Percentiles rank a stretch among this genome's conserved stretches.
These are phyloP conservation scores for Samia ricini DNA, from an alignment of 1,140 invertebrate species.

Conservation along the genomic window DNA sequence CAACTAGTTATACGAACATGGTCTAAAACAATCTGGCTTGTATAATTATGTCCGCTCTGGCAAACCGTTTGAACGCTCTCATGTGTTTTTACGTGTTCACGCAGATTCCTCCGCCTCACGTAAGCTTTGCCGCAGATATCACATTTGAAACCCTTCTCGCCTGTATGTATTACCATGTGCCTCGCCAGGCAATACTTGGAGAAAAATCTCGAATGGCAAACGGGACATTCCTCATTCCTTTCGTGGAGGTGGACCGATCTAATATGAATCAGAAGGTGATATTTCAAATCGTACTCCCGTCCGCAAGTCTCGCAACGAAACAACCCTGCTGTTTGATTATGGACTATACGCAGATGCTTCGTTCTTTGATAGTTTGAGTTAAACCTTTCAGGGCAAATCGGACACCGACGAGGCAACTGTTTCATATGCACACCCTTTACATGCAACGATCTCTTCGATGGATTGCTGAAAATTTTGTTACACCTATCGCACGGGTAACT, in stretches of 20 bases:
- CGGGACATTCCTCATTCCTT: conserved; percentile 70
- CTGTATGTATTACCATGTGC: conserved; percentile 83
- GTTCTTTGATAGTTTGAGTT: conserved; percentile 58
- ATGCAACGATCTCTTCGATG: conserved; percentile 45
- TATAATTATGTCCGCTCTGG: not conserved
- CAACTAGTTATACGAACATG: conserved; percentile 28
- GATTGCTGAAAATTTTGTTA: conserved; percentile 58
- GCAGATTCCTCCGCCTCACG: conserved; percentile 81
- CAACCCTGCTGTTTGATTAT: conserved; percentile 42
- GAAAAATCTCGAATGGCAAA: conserved; percentile 84
- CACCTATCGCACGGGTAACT: conserved; percentile 58
- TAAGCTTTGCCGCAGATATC: conserved; percentile 80
- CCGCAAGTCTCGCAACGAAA: conserved; percentile 59
- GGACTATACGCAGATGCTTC: conserved; percentile 52
- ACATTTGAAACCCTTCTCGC: conserved; percentile 79
- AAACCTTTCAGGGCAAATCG: conserved; percentile 59
- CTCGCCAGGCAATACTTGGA: conserved; percentile 83
- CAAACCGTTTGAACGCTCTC: conserved; percentile 46
- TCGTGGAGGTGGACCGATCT: conserved; percentile 76
- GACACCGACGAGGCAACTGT: conserved; percentile 43
- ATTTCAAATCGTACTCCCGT: conserved; percentile 51
- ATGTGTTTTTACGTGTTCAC: conserved; percentile 78
- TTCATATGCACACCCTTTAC: conserved; percentile 51
- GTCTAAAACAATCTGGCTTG: conserved; percentile 18
- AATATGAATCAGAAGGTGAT: conserved; percentile 69